Conservation (phyloP, 2,113 vertebrate species). For the Oryctolagus cuniculus region mOryCun1.1 NC_091448.1:39684001-39684500, state of each 20-base stretch:
- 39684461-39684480: slow-evolving; percentile 29
- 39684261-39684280: not conserved
- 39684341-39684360: not conserved
- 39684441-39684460: slow-evolving; percentile 60
- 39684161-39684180: not conserved
- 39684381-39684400: not conserved
- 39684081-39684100: not conserved
- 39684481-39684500: slow-evolving; percentile 63
- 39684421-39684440: slow-evolving; percentile 63
- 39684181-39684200: not conserved
- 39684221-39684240: not conserved
- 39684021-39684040: not conserved
- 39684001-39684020: not conserved
- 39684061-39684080: not conserved
- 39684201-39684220: not conserved
- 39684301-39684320: not conserved
- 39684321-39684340: not conserved
- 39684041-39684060: not conserved
- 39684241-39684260: not conserved
- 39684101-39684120: slow-evolving; percentile 4
- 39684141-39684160: not conserved
- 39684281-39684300: not conserved
- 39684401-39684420: not conserved
- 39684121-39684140: not conserved
- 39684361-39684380: not conserved